These are phyloP conservation scores for Hycleus phaleratus DNA, from an alignment of 1,140 invertebrate genomes.

Conservation along the genomic window DNA sequence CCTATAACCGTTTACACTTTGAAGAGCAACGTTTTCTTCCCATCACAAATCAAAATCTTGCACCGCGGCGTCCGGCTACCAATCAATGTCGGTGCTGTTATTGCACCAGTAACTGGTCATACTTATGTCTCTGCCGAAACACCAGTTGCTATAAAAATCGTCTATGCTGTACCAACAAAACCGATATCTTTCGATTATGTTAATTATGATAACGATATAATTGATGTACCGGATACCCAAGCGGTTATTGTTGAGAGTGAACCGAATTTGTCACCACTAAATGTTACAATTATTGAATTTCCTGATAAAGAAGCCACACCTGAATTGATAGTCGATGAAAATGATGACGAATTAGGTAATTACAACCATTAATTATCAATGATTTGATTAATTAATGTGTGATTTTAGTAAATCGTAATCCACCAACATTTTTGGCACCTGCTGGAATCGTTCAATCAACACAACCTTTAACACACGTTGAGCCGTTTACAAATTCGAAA, in stretches of 20 bases:
- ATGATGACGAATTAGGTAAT: slow-evolving; percentile 28
- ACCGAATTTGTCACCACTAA: slow-evolving; percentile 21
- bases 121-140: slow-evolving; percentile 27
- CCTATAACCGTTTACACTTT: slow-evolving; percentile 28
- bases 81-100: slow-evolving; percentile 32
- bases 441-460: slow-evolving; percentile 35
- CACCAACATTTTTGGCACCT: slow-evolving; percentile 30
- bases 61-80: slow-evolving; percentile 27
- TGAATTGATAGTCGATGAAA: slow-evolving; percentile 24
- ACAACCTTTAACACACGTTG: slow-evolving; percentile 25
- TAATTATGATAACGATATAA: slow-evolving; percentile 27
- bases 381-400: slow-evolving; percentile 5
- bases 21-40: slow-evolving; percentile 32
- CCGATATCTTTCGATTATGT: slow-evolving; percentile 31
- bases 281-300: slow-evolving; percentile 32
- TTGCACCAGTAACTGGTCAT: slow-evolving; percentile 29
- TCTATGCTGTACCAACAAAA: slow-evolving; percentile 34
- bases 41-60: slow-evolving; percentile 31
- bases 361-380: not conserved
- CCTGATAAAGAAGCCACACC: slow-evolving; percentile 28
- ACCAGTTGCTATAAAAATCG: slow-evolving; percentile 28
- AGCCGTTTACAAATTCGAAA: slow-evolving; percentile 35
- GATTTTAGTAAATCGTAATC: slow-evolving; percentile 35
- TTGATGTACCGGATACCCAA: slow-evolving; percentile 20
- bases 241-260: slow-evolving; percentile 29